Evolutionary conservation across 1,140 invertebrate species (phyloP).

Genomic region (Pectinophora gossypiella): DNA sequence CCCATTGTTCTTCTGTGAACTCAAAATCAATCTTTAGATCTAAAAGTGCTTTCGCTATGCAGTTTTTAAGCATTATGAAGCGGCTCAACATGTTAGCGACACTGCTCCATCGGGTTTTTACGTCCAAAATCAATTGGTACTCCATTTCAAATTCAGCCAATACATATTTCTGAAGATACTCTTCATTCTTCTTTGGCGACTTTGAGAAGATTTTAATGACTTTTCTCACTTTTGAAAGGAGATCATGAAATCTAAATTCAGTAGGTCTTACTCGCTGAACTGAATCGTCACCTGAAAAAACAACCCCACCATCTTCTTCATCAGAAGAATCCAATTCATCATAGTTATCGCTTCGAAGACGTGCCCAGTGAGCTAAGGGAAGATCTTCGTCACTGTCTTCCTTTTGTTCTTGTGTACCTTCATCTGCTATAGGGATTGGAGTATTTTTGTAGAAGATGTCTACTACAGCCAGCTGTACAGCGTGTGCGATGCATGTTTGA

Average conservation of each 20-base stretch:
- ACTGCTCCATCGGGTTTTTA: not conserved
- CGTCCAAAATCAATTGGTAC: not conserved
- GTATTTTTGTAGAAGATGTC: not conserved
- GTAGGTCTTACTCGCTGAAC: no score
- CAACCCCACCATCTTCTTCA: not conserved
- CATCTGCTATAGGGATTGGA: not conserved
- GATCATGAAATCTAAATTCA: not conserved
- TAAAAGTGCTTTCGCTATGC: not conserved
- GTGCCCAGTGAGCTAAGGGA: no score
- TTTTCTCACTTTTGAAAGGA: conserved; percentile 1
- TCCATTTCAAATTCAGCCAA: not conserved
- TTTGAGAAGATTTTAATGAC: not conserved
- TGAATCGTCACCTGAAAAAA: not conserved
- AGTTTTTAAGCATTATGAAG: not conserved
- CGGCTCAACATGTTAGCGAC: not conserved
- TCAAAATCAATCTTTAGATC: not conserved
- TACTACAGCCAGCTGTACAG: not conserved
- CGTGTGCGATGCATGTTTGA: not conserved
- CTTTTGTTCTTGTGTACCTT: not conserved
- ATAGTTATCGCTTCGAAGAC: no score
- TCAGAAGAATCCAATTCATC: no score
- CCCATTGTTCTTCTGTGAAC: not conserved
- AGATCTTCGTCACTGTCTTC: not conserved
- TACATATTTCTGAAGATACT: conserved; percentile 2
- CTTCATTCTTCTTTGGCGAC: not conserved